Percentiles rank a stretch among this genome's conserved stretches.
Evolutionary conservation across 2,113 vertebrate genomes (phyloP).

Genomic region (Neogale vison): DNA sequence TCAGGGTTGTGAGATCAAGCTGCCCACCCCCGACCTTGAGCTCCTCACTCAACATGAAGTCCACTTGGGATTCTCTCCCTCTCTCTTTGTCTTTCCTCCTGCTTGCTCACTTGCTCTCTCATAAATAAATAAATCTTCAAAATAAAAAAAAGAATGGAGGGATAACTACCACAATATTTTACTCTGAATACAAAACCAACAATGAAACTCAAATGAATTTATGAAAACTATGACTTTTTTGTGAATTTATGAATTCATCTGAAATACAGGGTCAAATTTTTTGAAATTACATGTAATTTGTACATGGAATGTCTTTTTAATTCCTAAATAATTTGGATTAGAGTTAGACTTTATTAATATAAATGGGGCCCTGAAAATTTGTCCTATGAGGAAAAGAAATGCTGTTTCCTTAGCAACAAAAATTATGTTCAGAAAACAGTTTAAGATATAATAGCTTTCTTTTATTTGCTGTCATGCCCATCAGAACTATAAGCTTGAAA

Average conservation of each 20-base stretch:
- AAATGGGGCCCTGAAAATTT: not conserved
- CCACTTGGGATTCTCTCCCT: not conserved
- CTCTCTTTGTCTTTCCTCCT: not conserved
- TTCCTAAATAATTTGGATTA: constrained; percentile 14
- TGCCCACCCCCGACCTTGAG: not conserved
- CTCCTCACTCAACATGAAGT: not conserved
- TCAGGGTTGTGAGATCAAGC: not conserved
- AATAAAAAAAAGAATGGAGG: not conserved
- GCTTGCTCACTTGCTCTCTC: not conserved
- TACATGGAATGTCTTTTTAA: not conserved
- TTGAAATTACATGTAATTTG: not conserved
- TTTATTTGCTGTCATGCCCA: constrained; percentile 6
- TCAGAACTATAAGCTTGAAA: not conserved
- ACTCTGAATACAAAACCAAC: not conserved
- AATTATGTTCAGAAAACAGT: constrained; percentile 63
- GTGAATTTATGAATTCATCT: not conserved
- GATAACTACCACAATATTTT: not conserved
- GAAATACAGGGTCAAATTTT: not conserved
- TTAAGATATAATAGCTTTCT: constrained; percentile 29
- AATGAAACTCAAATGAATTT: not conserved
- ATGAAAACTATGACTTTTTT: not conserved
- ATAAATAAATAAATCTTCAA: not conserved
- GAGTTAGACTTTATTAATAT: not conserved
- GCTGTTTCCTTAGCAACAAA: constrained; percentile 69
- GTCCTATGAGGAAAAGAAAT: constrained; percentile 16